A percentile compares a stretch with the other conserved stretches of the same genome.
Conservation (phyloP, 2,797 vertebrate species). For the Sebastiscus albofasciatus region DNA sequence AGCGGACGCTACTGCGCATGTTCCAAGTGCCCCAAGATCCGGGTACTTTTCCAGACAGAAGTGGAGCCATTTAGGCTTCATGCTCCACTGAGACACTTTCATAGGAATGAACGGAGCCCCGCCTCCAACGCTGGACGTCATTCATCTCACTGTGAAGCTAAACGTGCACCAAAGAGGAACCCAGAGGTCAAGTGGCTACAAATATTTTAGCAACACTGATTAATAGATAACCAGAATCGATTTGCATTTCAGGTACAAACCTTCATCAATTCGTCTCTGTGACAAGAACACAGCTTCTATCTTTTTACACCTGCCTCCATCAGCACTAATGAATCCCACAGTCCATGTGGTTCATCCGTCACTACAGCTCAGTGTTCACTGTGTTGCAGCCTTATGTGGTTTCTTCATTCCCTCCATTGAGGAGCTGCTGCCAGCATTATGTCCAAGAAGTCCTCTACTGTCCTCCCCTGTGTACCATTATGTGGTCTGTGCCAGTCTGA, state of each 20-base stretch:
- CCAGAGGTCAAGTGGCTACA: neutral
- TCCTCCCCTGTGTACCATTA: slow-evolving; percentile 28
- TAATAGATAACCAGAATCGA: neutral
- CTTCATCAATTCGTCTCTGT: neutral
- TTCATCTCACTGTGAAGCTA: neutral
- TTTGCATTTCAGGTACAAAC: neutral
- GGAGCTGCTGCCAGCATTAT: slow-evolving; percentile 7
- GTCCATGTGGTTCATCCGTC: neutral
- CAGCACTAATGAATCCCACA: neutral
- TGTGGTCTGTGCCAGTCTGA: slow-evolving; percentile 46
- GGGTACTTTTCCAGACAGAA: too few species aligned
- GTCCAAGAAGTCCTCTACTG: slow-evolving; percentile 7
- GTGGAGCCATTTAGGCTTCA: too few species aligned
- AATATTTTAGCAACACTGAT: neutral
- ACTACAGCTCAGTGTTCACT: slow-evolving; percentile 4
- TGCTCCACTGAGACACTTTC: too few species aligned
- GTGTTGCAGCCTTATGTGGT: slow-evolving; percentile 1
- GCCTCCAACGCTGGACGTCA: too few species aligned
- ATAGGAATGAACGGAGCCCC: too few species aligned
- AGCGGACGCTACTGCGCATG: too few species aligned
- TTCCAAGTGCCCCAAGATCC: too few species aligned
- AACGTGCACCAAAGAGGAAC: neutral
- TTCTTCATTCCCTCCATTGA: slow-evolving; percentile 6
- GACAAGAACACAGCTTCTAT: neutral
- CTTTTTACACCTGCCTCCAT: neutral